Evolutionary conservation across 1,140 invertebrate species (phyloP).

Genomic region (Drosophila gunungcola): DNA sequence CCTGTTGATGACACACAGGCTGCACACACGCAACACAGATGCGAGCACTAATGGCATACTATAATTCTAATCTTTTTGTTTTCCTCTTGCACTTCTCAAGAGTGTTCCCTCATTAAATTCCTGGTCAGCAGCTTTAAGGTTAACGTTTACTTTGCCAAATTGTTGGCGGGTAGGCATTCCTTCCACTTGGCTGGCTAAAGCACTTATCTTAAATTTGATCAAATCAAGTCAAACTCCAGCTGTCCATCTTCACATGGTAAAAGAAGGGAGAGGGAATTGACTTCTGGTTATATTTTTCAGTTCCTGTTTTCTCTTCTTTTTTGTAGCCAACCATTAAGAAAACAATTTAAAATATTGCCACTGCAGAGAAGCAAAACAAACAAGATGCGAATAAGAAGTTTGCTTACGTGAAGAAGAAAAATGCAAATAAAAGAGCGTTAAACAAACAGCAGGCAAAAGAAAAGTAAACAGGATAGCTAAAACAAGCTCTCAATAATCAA

Average conservation of each 20-base stretch:
- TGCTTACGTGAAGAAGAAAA: conserved; percentile 26
- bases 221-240: conserved; percentile 24
- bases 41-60: conserved; percentile 24
- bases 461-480: conserved; percentile 36
- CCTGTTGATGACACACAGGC: conserved; percentile 22
- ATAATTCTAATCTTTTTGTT: conserved; percentile 45
- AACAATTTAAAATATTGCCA: conserved; percentile 67
- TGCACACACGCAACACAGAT: conserved; percentile 1
- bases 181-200: conserved; percentile 41
- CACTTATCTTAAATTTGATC: conserved; percentile 53
- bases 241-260: conserved; percentile 46
- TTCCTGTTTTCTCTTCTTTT: conserved; percentile 31
- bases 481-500: conserved; percentile 56
- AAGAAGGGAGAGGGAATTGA: not conserved
- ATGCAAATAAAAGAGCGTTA: conserved; percentile 49
- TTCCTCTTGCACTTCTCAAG: conserved; percentile 7
- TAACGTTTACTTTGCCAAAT: conserved; percentile 32
- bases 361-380: conserved; percentile 59
- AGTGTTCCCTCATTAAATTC: conserved; percentile 24
- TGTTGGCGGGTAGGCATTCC: conserved; percentile 21
- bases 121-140: conserved; percentile 25
- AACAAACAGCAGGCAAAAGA: conserved; percentile 26
- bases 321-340: conserved; percentile 54
- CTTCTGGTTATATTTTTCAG: conserved; percentile 11
- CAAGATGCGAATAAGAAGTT: conserved; percentile 34